A percentile compares a stretch with the other conserved stretches of the same genome.
These are phyloP conservation scores for Conger conger DNA, from an alignment of 2,113 vertebrate genomes.

Conservation along the genomic window DNA sequence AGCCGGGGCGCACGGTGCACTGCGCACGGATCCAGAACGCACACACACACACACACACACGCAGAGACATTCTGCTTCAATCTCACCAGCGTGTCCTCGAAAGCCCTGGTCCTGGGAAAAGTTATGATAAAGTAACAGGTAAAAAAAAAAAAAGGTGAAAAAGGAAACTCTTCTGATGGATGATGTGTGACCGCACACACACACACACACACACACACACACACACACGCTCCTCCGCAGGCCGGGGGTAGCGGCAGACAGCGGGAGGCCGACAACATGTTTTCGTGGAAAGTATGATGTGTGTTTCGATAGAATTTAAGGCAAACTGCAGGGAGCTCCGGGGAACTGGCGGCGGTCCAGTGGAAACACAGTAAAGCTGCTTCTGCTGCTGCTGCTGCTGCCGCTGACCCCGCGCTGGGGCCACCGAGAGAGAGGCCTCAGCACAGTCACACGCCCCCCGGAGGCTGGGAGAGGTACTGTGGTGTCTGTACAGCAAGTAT, in stretches of 20 bases:
- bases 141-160: not conserved
- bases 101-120: not conserved
- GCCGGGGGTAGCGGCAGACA: constrained; percentile 12
- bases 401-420: constrained; percentile 33
- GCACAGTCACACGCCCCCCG: not conserved
- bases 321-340: constrained; percentile 32
- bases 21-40: too few species aligned
- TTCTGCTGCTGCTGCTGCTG: too few species aligned
- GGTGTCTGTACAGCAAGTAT: not conserved
- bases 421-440: constrained; percentile 39
- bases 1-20: not conserved
- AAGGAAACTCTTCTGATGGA: not conserved
- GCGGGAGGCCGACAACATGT: constrained; percentile 29
- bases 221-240: not conserved
- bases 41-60: too few species aligned
- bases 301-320: constrained; percentile 51
- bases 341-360: constrained; percentile 35
- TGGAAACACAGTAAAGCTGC: constrained; percentile 43
- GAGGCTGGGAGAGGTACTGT: not conserved
- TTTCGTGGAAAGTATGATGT: constrained; percentile 48
- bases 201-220: too few species aligned
- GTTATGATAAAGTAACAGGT: not conserved
- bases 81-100: not conserved
- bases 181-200: not conserved
- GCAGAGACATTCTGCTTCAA: too few species aligned